A percentile compares a stretch with the other conserved stretches of the same genome.
phyloP scores from a whole-genome alignment of 2,113 vertebrate genomes.

The Myodes glareolus region DNA sequence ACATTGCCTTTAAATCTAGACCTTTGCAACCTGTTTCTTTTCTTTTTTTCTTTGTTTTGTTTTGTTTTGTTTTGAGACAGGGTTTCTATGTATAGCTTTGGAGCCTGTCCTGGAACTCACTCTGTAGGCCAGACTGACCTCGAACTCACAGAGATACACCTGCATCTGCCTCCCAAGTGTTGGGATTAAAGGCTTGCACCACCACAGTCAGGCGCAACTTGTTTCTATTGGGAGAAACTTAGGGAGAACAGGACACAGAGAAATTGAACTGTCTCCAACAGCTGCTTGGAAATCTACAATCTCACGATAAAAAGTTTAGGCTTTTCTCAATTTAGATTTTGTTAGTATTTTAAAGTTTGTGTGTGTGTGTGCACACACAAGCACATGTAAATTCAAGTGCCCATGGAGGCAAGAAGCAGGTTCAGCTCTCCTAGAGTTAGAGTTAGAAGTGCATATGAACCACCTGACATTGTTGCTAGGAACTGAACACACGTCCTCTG shows the following conservation, averaged over 20 bases:
- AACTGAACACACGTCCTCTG: not conserved
- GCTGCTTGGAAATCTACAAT: not conserved
- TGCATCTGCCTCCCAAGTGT: too few species aligned
- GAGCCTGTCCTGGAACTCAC: too few species aligned
- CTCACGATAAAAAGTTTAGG: not conserved
- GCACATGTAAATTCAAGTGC: not conserved
- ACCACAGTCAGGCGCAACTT: too few species aligned
- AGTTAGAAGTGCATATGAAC: not conserved
- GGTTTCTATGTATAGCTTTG: too few species aligned
- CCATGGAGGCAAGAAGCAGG: not conserved
- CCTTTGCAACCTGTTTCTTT: not conserved
- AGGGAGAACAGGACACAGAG: not conserved
- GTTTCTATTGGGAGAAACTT: not conserved
- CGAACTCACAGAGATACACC: too few species aligned
- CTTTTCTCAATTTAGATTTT: not conserved
- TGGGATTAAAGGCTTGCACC: too few species aligned
- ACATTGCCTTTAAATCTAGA: slow-evolving; percentile 14
- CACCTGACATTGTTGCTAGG: not conserved
- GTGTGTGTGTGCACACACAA: not conserved
- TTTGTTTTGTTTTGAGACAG: too few species aligned
- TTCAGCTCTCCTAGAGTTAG: not conserved
- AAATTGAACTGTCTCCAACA: not conserved
- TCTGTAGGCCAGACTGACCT: too few species aligned
- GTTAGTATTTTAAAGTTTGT: not conserved
- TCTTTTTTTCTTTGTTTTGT: too few species aligned